Conservation (phyloP, 2,888 invertebrate species). For the Girardia tigrina region DNA sequence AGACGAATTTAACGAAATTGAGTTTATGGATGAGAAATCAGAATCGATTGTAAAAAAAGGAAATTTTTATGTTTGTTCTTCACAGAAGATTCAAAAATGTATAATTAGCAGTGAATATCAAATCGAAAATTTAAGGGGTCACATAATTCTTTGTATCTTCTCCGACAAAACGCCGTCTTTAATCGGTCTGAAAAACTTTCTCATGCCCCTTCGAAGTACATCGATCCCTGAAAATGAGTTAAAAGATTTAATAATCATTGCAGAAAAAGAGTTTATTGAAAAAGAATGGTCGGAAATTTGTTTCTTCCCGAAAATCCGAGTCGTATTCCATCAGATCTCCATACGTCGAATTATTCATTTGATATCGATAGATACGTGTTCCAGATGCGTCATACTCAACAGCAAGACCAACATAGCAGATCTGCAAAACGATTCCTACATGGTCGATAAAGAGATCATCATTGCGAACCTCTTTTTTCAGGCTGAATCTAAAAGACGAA, state of each 20-base stretch:
- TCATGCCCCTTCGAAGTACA: constrained; percentile 90
- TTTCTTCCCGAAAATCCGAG: constrained; percentile 93
- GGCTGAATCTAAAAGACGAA: constrained; percentile 31
- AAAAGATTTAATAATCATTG: constrained; percentile 93
- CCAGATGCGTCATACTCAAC: constrained; percentile 97
- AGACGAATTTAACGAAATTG: not conserved
- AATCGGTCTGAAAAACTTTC: constrained; percentile 83
- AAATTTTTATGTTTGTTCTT: not conserved
- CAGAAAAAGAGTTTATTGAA: constrained; percentile 86
- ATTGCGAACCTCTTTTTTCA: constrained; percentile 83
- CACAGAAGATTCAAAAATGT: constrained; percentile 77
- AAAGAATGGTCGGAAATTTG: constrained; percentile 97
- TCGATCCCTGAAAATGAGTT: constrained; percentile 97
- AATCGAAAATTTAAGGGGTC: constrained; percentile 53
- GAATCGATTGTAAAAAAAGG: constrained; percentile 48
- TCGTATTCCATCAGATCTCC: constrained; percentile 72
- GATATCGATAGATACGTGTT: constrained; percentile 92
- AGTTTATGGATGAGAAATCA: not conserved
- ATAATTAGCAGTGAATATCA: constrained; percentile 62
- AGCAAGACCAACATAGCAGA: constrained; percentile 62
- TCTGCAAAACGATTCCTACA: constrained; percentile 85
- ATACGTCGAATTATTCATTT: constrained; percentile 90
- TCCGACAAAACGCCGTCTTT: constrained; percentile 91
- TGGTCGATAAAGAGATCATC: constrained; percentile 97
- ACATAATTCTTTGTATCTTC: constrained; percentile 91